Percentiles rank a stretch among this genome's conserved stretches.
Conservation (phyloP, 2,797 vertebrate genomes). For the Hoplostethus mediterraneus region DNA sequence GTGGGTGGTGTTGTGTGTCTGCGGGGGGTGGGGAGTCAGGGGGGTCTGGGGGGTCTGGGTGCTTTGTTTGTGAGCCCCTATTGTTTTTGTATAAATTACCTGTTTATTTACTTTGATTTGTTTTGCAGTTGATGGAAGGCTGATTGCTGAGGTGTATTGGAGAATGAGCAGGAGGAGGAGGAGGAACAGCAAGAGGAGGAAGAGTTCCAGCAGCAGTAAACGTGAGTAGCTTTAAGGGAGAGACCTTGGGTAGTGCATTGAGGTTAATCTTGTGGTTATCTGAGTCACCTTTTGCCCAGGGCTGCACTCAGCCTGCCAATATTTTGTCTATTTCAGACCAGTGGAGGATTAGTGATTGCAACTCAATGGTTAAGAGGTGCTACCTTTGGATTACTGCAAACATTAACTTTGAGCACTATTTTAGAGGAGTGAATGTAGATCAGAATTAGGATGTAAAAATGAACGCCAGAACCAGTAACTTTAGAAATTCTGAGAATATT, state of each 20-base stretch:
- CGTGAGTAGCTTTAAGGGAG: conserved; percentile 81
- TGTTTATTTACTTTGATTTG: neutral
- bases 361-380: neutral
- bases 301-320: conserved; percentile 5
- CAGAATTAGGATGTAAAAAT: no score
- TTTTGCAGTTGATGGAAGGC: conserved; percentile 34
- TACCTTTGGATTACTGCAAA: neutral
- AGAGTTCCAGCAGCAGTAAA: conserved; percentile 87
- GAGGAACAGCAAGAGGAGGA: conserved; percentile 87
- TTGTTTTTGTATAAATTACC: no score
- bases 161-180: conserved; percentile 90
- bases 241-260: conserved; percentile 17
- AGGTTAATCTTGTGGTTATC: conserved; percentile 71
- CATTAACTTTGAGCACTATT: no score
- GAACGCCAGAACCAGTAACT: no score
- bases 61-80: neutral
- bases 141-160: conserved; percentile 1
- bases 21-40: neutral
- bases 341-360: neutral
- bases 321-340: neutral
- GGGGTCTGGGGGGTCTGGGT: neutral
- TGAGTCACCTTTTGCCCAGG: conserved; percentile 61
- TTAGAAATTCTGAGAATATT: no score
- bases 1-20: no score
- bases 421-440: no score